phyloP scores from a whole-genome alignment of 2,113 vertebrate genomes.

The Urocitellus parryii region DNA sequence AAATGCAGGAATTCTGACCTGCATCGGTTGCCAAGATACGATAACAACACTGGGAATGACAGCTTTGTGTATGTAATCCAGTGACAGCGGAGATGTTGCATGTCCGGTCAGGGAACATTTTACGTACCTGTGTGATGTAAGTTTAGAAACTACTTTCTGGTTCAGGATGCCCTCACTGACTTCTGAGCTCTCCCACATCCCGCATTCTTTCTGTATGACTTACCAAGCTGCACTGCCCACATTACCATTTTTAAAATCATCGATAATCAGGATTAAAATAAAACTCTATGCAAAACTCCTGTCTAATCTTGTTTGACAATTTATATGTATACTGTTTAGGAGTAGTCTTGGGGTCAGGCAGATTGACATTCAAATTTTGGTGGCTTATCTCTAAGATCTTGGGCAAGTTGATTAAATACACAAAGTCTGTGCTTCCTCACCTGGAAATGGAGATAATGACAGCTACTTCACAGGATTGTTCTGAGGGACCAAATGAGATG shows the following conservation, averaged over 20 bases:
- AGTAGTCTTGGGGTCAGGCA: background rate
- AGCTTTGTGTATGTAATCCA: constrained; percentile 49
- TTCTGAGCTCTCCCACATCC: constrained; percentile 44
- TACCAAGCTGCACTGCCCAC: background rate
- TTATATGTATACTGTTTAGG: background rate
- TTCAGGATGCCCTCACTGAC: constrained; percentile 50
- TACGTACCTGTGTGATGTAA: constrained; percentile 53
- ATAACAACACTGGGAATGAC: constrained; percentile 64
- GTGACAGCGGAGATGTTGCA: background rate
- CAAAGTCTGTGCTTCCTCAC: background rate
- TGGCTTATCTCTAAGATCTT: background rate
- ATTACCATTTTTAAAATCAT: constrained; percentile 8
- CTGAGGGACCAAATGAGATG: background rate
- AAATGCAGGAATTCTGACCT: constrained; percentile 71
- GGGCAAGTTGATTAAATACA: background rate
- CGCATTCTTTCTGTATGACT: constrained; percentile 54
- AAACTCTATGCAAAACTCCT: background rate
- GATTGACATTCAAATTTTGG: constrained; percentile 5
- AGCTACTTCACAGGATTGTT: background rate
- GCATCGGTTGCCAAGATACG: constrained; percentile 58
- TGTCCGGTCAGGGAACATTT: constrained; percentile 55
- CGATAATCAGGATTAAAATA: constrained; percentile 27
- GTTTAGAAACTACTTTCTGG: background rate
- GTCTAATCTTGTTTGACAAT: constrained; percentile 13
- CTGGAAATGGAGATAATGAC: background rate